These are phyloP conservation scores for Amblyjoppa fuscipennis DNA, from an alignment of 2,888 invertebrate species.

Conservation along the genomic window DNA sequence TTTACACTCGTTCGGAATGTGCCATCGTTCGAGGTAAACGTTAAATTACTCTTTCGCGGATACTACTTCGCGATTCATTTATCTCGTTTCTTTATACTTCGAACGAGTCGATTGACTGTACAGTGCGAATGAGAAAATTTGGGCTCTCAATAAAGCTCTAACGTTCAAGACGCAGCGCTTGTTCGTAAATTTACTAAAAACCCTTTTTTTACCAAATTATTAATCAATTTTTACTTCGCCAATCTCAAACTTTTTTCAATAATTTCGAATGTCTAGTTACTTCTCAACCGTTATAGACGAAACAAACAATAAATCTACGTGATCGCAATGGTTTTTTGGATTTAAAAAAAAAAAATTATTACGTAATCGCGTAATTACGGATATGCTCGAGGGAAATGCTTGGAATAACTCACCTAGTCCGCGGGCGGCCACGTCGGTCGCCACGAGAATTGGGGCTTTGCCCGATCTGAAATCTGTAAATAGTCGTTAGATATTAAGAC, in stretches of 20 bases:
- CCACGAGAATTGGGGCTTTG: constrained; percentile 95
- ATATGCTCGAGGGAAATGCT: constrained; percentile 19
- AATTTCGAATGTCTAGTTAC: neutral
- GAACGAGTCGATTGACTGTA: neutral
- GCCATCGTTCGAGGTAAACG: constrained; percentile 4
- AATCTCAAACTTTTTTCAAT: neutral
- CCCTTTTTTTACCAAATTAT: neutral
- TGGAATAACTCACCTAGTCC: constrained; percentile 90
- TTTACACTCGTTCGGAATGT: constrained; percentile 11
- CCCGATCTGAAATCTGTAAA: constrained; percentile 93
- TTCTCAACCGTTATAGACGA: neutral
- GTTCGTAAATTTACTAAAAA: neutral
- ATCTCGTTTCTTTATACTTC: constrained; percentile 7
- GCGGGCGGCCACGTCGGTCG: constrained; percentile 97
- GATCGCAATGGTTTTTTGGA: constrained; percentile 44
- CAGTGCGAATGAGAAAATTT: constrained; percentile 1
- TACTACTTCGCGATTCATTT: neutral
- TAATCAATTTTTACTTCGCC: neutral
- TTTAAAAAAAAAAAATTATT: constrained; percentile 38
- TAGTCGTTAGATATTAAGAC: constrained; percentile 35
- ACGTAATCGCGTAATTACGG: constrained; percentile 36
- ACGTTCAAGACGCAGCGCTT: neutral
- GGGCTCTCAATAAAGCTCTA: neutral
- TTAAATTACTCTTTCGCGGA: neutral
- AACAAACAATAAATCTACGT: constrained; percentile 29